Evolutionary conservation across 2,888 invertebrate species (phyloP).

Genomic region (Acrobasis consociella): DNA sequence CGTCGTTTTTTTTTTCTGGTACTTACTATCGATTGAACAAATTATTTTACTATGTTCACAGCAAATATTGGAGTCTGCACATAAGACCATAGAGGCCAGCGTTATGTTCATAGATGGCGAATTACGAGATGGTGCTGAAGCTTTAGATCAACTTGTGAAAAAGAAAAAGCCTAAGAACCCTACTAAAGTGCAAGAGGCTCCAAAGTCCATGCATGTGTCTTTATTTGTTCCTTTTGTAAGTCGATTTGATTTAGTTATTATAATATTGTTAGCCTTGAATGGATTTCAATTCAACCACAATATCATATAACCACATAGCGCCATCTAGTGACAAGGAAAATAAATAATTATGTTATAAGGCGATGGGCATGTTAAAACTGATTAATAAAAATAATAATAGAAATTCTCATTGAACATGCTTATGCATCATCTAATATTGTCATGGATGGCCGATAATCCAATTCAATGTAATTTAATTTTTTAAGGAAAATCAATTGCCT

Average conservation of each 20-base stretch:
- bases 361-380: too few species aligned
- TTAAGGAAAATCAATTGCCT: slow-evolving; percentile 72
- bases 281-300: too few species aligned
- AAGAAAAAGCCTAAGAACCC: slow-evolving; percentile 80
- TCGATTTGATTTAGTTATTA: slow-evolving; percentile 35
- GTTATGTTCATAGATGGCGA: slow-evolving; percentile 90
- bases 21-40: too few species aligned
- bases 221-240: slow-evolving; percentile 88
- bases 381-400: too few species aligned
- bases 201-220: slow-evolving; percentile 84
- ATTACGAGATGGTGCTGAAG: slow-evolving; percentile 83
- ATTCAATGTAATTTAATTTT: background rate
- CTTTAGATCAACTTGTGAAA: slow-evolving; percentile 85
- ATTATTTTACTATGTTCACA: slow-evolving; percentile 42
- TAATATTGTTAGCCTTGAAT: background rate
- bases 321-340: too few species aligned
- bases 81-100: slow-evolving; percentile 83
- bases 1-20: too few species aligned
- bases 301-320: too few species aligned
- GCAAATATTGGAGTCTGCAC: slow-evolving; percentile 84
- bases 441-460: too few species aligned
- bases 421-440: background rate
- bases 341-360: too few species aligned
- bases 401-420: background rate
- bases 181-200: slow-evolving; percentile 63